These are phyloP conservation scores for Enteromius paludinosus DNA, from an alignment of 2,797 vertebrate species.

Conservation along the genomic window DNA sequence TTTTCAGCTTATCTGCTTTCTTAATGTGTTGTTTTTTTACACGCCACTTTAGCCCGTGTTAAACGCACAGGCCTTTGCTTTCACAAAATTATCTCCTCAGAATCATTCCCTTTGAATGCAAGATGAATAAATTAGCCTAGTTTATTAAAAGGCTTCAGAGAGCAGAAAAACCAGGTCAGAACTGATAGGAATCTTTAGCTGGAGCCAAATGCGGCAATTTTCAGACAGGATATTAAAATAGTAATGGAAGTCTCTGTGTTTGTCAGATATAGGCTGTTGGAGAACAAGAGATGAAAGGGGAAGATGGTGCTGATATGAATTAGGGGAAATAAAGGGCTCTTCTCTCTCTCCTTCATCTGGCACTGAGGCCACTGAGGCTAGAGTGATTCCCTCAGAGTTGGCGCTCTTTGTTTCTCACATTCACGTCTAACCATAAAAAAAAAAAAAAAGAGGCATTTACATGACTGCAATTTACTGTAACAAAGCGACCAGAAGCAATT, in stretches of 20 bases:
- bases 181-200: constrained; percentile 73
- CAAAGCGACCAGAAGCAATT: not conserved
- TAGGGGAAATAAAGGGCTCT: constrained; percentile 70
- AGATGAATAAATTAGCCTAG: constrained; percentile 72
- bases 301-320: constrained; percentile 64
- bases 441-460: not conserved
- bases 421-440: not conserved
- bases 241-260: constrained; percentile 73
- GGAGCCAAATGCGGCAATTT: constrained; percentile 71
- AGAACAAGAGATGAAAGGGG: constrained; percentile 52
- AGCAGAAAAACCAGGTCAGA: constrained; percentile 72
- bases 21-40: constrained; percentile 69
- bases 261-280: constrained; percentile 70
- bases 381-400: constrained; percentile 6
- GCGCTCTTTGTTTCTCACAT: constrained; percentile 4
- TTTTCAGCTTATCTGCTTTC: constrained; percentile 69
- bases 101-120: constrained; percentile 44
- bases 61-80: constrained; percentile 50
- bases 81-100: constrained; percentile 63
- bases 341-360: constrained; percentile 12
- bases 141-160: constrained; percentile 70
- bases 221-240: constrained; percentile 74
- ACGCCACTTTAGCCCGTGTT: constrained; percentile 28
- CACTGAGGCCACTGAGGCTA: not conserved
- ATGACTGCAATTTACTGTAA: not conserved